Evolutionary conservation across 2,888 invertebrate species (phyloP).

Genomic region (Metallyticus violacea): DNA sequence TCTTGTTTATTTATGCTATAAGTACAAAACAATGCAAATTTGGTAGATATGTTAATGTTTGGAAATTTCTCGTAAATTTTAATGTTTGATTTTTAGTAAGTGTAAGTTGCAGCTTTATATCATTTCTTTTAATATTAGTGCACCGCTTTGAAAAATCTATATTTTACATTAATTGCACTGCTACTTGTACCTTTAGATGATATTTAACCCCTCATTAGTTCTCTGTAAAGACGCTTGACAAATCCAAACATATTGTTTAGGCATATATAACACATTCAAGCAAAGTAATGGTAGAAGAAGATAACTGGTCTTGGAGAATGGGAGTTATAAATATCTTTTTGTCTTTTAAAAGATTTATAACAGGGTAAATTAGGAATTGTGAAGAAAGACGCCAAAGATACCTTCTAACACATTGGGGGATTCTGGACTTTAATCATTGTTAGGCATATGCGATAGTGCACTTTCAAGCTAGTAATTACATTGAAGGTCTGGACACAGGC

Average conservation of each 20-base stretch:
- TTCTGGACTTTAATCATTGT: neutral
- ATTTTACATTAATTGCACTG: neutral
- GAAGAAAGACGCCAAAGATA: neutral
- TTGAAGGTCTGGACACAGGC: neutral
- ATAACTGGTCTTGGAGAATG: too few relatives aligned
- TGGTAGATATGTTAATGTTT: neutral
- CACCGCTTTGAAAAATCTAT: neutral
- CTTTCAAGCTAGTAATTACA: neutral
- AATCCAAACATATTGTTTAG: too few relatives aligned
- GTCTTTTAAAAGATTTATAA: too few relatives aligned
- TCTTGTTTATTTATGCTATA: neutral
- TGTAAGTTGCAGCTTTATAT: neutral
- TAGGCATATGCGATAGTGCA: neutral
- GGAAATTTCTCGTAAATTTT: neutral
- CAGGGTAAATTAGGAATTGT: neutral
- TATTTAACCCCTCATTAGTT: neutral
- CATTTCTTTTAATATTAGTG: neutral
- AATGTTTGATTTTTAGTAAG: neutral
- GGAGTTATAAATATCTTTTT: too few relatives aligned
- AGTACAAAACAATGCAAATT: neutral
- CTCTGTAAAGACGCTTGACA: neutral
- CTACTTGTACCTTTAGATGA: neutral
- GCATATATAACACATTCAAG: too few relatives aligned
- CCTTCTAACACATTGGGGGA: neutral
- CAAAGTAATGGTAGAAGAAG: too few relatives aligned